Percentiles rank a stretch among this genome's conserved stretches.
Conservation (phyloP, 2,113 vertebrate genomes). For the Aphelocoma coerulescens region DNA sequence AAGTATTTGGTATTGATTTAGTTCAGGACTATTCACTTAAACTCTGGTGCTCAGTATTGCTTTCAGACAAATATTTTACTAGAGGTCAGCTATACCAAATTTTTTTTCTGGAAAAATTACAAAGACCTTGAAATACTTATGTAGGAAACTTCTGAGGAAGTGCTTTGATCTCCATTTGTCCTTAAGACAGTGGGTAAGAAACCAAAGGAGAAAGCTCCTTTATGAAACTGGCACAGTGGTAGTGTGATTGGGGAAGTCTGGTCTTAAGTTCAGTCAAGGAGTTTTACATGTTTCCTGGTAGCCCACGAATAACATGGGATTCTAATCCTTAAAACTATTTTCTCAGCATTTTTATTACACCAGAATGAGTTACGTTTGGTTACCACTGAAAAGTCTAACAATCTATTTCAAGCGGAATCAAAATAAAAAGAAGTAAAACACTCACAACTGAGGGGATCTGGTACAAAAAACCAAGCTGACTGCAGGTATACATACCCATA, state of each 20-base stretch:
- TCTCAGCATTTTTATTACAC: not conserved
- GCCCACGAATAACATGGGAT: rapidly evolving
- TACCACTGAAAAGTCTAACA: not conserved
- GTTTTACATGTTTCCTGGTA: not conserved
- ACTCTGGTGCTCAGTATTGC: not conserved
- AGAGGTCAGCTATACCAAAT: not conserved
- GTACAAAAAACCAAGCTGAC: not conserved
- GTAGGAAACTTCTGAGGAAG: not conserved
- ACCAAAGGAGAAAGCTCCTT: not conserved
- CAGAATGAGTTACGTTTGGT: not conserved
- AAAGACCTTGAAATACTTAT: not conserved
- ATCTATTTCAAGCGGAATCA: not conserved
- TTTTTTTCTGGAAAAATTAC: not conserved
- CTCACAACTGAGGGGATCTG: not conserved
- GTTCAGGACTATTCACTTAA: not conserved
- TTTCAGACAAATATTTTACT: not conserved
- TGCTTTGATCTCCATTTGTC: not conserved
- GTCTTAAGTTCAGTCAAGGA: not conserved
- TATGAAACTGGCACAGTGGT: not conserved
- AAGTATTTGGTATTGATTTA: not conserved
- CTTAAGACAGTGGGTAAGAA: not conserved
- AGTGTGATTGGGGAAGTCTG: not conserved
- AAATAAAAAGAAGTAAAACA: not conserved
- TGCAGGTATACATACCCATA: not conserved
- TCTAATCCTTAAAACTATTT: not conserved